These are phyloP conservation scores for Myioborus melanocephalus DNA, from an alignment of 2,797 vertebrate genomes.

Conservation along the genomic window DNA sequence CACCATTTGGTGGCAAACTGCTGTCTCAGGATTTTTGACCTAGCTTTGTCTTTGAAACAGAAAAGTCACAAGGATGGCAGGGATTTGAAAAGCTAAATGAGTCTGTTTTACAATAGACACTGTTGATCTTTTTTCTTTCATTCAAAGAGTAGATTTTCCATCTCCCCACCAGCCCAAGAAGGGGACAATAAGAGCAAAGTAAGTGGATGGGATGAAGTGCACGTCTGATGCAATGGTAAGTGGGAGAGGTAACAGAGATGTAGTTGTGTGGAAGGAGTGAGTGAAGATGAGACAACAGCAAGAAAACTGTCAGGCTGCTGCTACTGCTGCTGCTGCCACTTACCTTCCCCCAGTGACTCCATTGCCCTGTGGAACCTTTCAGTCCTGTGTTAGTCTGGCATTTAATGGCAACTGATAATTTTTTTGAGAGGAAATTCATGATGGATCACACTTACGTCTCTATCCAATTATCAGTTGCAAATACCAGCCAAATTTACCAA, in stretches of 20 bases:
- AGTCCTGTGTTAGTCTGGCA: not conserved
- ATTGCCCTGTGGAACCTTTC: not conserved
- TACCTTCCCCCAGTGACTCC: not conserved
- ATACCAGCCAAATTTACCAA: not conserved
- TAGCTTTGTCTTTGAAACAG: not conserved
- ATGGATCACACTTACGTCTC: not conserved
- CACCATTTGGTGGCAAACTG: not conserved
- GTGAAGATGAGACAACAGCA: not conserved
- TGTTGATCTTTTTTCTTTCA: not conserved
- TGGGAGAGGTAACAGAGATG: not conserved
- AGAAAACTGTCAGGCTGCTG: not conserved
- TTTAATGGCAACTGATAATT: not conserved
- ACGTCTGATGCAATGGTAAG: accelerated
- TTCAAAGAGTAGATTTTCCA: not conserved
- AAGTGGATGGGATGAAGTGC: not conserved
- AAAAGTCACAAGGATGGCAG: not conserved
- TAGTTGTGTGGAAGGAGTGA: not conserved
- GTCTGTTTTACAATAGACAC: not conserved
- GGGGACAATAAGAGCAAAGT: not conserved
- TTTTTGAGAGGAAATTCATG: not conserved
- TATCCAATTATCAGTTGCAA: not conserved
- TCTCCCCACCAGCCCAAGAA: not conserved
- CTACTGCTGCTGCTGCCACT: not conserved
- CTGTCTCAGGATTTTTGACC: not conserved
- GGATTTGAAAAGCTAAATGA: not conserved